Percentiles rank a stretch among this genome's conserved stretches.
phyloP scores from a whole-genome alignment of 1,140 invertebrate genomes.

The Zaprionus ghesquierei region DNA sequence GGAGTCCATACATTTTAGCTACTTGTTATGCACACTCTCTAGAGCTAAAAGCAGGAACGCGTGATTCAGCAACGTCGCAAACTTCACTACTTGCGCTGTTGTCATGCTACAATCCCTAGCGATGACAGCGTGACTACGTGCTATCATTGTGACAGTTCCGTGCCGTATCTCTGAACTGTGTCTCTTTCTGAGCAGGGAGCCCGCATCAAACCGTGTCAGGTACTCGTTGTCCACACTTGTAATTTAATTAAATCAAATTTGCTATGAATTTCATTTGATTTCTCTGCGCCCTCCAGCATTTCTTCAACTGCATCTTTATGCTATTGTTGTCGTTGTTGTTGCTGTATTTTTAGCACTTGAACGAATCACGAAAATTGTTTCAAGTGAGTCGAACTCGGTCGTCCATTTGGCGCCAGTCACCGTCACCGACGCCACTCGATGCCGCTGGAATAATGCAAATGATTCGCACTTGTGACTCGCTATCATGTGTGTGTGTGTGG shows the following conservation, averaged over 20 bases:
- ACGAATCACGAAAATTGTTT: constrained; percentile 44
- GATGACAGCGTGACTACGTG: too few species aligned
- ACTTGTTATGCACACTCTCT: too few species aligned
- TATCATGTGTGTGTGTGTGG: neutral
- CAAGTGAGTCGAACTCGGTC: constrained; percentile 39
- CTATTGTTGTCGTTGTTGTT: neutral
- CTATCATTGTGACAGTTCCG: neutral
- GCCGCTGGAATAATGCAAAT: constrained; percentile 53
- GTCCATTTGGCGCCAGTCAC: constrained; percentile 53
- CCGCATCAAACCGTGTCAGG: constrained; percentile 26
- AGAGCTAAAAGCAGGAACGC: too few species aligned
- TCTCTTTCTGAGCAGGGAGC: too few species aligned
- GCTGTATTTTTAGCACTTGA: constrained; percentile 55
- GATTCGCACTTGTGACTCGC: constrained; percentile 18
- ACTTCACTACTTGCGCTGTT: neutral
- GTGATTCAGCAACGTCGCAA: too few species aligned
- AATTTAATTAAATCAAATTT: constrained; percentile 64
- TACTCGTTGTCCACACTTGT: constrained; percentile 29
- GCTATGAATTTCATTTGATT: constrained; percentile 29
- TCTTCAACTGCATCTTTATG: neutral
- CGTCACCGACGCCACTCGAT: constrained; percentile 7
- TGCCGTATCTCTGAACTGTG: neutral
- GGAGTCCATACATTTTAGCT: too few species aligned
- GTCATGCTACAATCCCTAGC: too few species aligned
- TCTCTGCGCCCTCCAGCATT: neutral